Evolutionary conservation across 1,140 invertebrate genomes (phyloP).

Genomic region (Anastatus disparis): DNA sequence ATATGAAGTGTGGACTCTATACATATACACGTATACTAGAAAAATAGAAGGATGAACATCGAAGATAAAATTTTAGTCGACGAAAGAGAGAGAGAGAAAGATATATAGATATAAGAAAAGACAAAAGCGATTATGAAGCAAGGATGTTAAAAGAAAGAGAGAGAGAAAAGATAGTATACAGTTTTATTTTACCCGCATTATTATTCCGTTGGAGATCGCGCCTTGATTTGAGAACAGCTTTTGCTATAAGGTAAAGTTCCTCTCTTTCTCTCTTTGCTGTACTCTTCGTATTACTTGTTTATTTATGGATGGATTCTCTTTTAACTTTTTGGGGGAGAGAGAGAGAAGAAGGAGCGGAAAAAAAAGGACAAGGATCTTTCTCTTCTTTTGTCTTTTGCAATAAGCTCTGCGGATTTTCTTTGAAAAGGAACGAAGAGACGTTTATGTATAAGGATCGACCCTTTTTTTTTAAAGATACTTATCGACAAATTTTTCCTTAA

Average conservation of each 20-base stretch:
- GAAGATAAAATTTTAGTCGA: slow-evolving; percentile 34
- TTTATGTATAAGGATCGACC: not conserved
- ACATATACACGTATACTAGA: too few relatives aligned
- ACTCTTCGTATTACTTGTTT: slow-evolving; percentile 50
- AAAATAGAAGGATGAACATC: too few relatives aligned
- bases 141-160: not conserved
- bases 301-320: slow-evolving; percentile 64
- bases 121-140: slow-evolving; percentile 20
- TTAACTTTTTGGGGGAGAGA: slow-evolving; percentile 44
- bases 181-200: slow-evolving; percentile 65
- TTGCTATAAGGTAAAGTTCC: slow-evolving; percentile 14
- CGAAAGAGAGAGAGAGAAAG: slow-evolving; percentile 20
- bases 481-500: slow-evolving; percentile 34
- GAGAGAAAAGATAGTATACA: not conserved
- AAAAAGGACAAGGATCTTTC: slow-evolving; percentile 17
- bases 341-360: not conserved
- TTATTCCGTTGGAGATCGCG: slow-evolving; percentile 64
- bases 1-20: slow-evolving; percentile 52
- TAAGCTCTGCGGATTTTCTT: not conserved
- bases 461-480: slow-evolving; percentile 22
- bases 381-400: not conserved
- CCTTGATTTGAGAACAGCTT: slow-evolving; percentile 45
- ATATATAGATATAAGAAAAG: not conserved
- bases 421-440: not conserved
- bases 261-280: slow-evolving; percentile 33